Evolutionary conservation across 2,888 invertebrate species (phyloP).

Genomic region (Ctenicera cuprea): DNA sequence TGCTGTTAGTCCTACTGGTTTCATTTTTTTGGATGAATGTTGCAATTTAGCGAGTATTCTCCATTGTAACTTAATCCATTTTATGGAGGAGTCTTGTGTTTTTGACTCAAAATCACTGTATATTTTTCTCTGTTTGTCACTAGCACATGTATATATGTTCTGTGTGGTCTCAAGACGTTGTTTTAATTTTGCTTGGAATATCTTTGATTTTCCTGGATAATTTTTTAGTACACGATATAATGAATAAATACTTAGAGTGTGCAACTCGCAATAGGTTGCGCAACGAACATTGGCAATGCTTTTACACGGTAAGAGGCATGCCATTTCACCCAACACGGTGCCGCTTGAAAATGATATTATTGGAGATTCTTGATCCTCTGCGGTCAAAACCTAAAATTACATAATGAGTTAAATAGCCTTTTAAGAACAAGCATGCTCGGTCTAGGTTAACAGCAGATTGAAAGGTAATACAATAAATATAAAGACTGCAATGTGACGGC

Average conservation of each 20-base stretch:
- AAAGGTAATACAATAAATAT: too few species aligned
- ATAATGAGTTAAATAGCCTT: too few species aligned
- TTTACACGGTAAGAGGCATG: constrained; percentile 72
- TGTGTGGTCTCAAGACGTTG: constrained; percentile 13
- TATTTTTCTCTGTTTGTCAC: neutral
- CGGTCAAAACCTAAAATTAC: constrained; percentile 66
- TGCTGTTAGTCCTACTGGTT: constrained; percentile 1
- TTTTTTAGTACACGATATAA: constrained; percentile 73
- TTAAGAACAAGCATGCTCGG: too few species aligned
- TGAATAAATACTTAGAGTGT: constrained; percentile 72
- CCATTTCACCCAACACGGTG: constrained; percentile 74
- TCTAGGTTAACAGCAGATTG: too few species aligned
- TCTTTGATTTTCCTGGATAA: constrained; percentile 70
- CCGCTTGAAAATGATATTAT: constrained; percentile 76
- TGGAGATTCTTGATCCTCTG: constrained; percentile 76
- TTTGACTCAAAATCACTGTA: neutral
- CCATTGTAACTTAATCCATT: constrained; percentile 43
- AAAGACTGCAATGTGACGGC: too few species aligned
- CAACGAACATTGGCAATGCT: constrained; percentile 68
- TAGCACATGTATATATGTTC: neutral
- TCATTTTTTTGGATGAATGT: neutral
- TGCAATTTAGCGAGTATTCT: neutral
- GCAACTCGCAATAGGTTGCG: constrained; percentile 75
- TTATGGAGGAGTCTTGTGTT: constrained; percentile 16
- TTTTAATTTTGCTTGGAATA: neutral